phyloP scores from a whole-genome alignment of 2,113 vertebrate species.

The Carollia perspicillata region DNA sequence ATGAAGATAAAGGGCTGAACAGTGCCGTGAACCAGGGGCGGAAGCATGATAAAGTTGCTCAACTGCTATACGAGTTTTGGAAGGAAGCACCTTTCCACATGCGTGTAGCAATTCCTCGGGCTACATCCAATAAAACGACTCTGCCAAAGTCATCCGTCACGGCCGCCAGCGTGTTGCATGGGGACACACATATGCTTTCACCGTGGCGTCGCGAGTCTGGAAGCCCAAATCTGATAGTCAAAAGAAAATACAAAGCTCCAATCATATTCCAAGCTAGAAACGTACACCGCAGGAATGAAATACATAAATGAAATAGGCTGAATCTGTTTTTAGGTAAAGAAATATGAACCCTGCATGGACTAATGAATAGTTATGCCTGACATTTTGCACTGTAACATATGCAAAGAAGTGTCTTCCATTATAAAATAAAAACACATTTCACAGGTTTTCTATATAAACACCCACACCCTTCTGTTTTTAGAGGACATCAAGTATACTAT shows the following conservation, averaged over 20 bases:
- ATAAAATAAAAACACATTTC: background rate
- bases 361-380: background rate
- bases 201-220: constrained; percentile 97
- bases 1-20: background rate
- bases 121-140: constrained; percentile 92
- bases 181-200: constrained; percentile 94
- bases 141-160: constrained; percentile 98
- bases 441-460: background rate
- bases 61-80: background rate
- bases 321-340: constrained; percentile 2
- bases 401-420: background rate
- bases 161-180: constrained; percentile 95
- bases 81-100: constrained; percentile 96
- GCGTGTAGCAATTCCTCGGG: constrained; percentile 91
- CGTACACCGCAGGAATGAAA: background rate
- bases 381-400: background rate
- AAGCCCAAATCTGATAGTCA: constrained; percentile 90
- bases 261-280: constrained; percentile 24
- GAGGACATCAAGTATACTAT: background rate
- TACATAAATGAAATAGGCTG: background rate
- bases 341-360: background rate
- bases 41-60: background rate
- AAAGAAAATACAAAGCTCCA: constrained; percentile 45
- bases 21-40: background rate
- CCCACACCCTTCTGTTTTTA: background rate